phyloP scores from a whole-genome alignment of 30 jellyfish, hydroid and myxozoan species.

The Cassiopea andromeda region DNA sequence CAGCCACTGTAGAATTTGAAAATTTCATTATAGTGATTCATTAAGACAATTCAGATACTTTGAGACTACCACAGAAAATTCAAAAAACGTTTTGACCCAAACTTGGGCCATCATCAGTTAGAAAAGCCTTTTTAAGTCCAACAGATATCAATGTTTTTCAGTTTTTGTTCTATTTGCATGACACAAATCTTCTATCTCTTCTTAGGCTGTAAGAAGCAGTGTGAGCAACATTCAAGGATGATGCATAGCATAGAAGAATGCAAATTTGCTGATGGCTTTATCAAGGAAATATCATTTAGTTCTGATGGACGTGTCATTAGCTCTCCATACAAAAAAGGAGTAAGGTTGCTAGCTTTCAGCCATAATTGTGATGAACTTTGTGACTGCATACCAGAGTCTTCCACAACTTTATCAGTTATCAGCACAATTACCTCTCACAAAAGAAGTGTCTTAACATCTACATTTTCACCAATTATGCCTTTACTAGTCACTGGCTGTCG shows the following conservation, averaged over 20 bases:
- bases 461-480: constrained; percentile 79
- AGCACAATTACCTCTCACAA: constrained; percentile 65
- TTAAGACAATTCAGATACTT: no score
- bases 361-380: constrained; percentile 66
- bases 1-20: no score
- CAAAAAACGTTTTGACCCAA: no score
- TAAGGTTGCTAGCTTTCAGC: constrained; percentile 76
- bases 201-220: constrained; percentile 19
- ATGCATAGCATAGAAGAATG: constrained; percentile 81
- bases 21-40: no score
- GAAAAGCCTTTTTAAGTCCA: not conserved
- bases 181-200: not conserved
- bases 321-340: constrained; percentile 94
- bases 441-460: constrained; percentile 80
- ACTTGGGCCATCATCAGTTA: no score
- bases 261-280: constrained; percentile 79
- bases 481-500: constrained; percentile 89
- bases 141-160: no score
- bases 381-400: constrained; percentile 35
- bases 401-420: constrained; percentile 59
- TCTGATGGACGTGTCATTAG: constrained; percentile 87
- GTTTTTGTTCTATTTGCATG: not conserved
- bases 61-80: no score
- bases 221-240: constrained; percentile 41
- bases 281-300: constrained; percentile 87